Evolutionary conservation across 2,888 invertebrate species (phyloP), one percentile per base, ranked within the genome.

Genomic region (Scaptomyza caliginosa): DNA sequence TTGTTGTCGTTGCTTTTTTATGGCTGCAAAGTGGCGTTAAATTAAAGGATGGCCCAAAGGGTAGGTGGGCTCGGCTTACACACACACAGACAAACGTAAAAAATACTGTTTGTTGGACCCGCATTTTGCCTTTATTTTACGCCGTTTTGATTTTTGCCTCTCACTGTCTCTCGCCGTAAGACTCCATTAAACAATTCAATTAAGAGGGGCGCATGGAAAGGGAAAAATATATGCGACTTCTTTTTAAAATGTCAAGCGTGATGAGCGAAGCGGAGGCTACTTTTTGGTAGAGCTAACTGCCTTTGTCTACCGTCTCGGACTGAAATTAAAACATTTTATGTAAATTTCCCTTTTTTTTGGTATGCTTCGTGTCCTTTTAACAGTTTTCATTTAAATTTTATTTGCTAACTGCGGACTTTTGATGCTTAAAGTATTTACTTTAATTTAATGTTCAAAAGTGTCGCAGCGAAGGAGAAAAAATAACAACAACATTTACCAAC

Each of bases 101-200:
- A 23, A 38, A 16, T 11, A 57, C 52, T 64, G 64, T 65, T 69
- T 66, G 68, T 49, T 36, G 48, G 78, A 83, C 84, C 84, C 84
- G 83, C 67, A 86, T 79, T 34, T 67, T 51, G 62, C 56, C 51
- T 82, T 84, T 68, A 82, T 77, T 84, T 87, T 78, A 80, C 86
- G 84, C 69, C 77, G 74, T 65, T 80, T 79, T 86, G 80, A 80
- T 86, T 86, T 79, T 66, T 57, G 3, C 46, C 66, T 39, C 49
- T 36, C 40, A n/a, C 48, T 19, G 48, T 50, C 28, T 66, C 67
- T 68, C 51, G 62, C 52, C 63, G 77, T 59, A 85, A 77, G 84
- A 80, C 75, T 80, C 78, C 86, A 86, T 88, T 86, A 86, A 86
- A 85, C 88, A 88, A 85, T 85, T 85, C 88, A 85, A 85, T 85